These are phyloP conservation scores for Clinocottus analis DNA, from an alignment of 2,113 vertebrate species.

Conservation along the genomic window DNA sequence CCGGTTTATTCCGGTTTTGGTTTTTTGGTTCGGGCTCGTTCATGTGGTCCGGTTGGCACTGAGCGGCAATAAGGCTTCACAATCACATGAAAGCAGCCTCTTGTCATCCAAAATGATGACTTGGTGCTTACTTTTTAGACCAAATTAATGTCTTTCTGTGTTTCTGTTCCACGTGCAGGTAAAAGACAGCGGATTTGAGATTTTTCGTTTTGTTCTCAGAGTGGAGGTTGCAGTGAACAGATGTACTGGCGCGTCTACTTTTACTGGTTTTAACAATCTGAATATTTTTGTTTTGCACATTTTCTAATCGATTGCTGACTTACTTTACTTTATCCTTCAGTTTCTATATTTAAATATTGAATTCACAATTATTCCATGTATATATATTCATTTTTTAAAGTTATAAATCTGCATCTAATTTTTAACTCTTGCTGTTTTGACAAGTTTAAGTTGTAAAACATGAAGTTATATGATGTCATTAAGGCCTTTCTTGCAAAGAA, in stretches of 20 bases:
- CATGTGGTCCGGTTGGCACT: conserved; percentile 12
- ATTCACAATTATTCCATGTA: background rate
- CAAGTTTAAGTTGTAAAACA: background rate
- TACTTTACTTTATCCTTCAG: background rate
- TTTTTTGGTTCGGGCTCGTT: conserved; percentile 21
- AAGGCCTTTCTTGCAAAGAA: background rate
- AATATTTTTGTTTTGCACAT: background rate
- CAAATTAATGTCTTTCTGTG: background rate
- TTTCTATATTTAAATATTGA: background rate
- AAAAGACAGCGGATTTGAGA: too few species aligned
- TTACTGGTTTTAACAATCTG: background rate
- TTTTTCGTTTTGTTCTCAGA: background rate
- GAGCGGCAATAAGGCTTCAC: background rate
- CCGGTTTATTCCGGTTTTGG: conserved; percentile 56
- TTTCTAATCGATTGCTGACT: background rate
- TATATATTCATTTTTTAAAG: background rate
- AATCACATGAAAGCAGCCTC: background rate
- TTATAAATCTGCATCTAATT: background rate
- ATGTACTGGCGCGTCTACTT: background rate
- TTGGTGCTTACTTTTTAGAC: background rate
- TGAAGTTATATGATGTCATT: background rate
- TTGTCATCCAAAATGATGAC: background rate
- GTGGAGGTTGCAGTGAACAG: background rate
- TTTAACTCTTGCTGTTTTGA: background rate
- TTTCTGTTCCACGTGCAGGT: too few species aligned